phyloP scores from a whole-genome alignment of 2,113 vertebrate species.

The Cyrtonyx montezumae region DNA sequence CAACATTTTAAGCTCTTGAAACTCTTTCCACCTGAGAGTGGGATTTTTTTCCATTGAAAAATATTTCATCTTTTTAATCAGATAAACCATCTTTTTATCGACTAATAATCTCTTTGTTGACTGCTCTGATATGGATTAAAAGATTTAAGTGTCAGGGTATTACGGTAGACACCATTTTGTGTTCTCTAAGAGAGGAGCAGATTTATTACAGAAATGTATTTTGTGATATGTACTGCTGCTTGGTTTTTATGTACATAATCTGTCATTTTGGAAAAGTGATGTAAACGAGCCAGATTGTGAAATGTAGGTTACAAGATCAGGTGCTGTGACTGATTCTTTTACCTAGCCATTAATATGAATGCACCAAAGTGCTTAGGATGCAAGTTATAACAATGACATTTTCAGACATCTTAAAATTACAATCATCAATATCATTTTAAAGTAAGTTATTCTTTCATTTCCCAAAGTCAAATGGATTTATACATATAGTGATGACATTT shows the following conservation, averaged over 20 bases:
- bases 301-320: neutral
- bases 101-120: slow-evolving; percentile 22
- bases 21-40: neutral
- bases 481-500: neutral
- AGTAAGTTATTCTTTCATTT: neutral
- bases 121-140: neutral
- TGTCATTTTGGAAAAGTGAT: slow-evolving; percentile 20
- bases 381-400: neutral
- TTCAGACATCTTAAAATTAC: neutral
- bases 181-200: neutral
- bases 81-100: neutral
- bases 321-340: neutral
- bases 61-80: slow-evolving; percentile 7
- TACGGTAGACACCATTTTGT: neutral
- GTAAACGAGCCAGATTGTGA: neutral
- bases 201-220: neutral
- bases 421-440: neutral
- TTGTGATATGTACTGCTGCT: neutral
- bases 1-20: neutral
- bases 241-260: neutral
- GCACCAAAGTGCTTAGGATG: neutral
- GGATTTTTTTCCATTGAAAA: neutral
- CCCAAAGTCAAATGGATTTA: neutral
- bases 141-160: neutral
- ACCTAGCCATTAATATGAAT: neutral